Percentiles rank a stretch among this genome's conserved stretches.
phyloP scores from a whole-genome alignment of 1,140 invertebrate species.

The Procambarus clarkii region DNA sequence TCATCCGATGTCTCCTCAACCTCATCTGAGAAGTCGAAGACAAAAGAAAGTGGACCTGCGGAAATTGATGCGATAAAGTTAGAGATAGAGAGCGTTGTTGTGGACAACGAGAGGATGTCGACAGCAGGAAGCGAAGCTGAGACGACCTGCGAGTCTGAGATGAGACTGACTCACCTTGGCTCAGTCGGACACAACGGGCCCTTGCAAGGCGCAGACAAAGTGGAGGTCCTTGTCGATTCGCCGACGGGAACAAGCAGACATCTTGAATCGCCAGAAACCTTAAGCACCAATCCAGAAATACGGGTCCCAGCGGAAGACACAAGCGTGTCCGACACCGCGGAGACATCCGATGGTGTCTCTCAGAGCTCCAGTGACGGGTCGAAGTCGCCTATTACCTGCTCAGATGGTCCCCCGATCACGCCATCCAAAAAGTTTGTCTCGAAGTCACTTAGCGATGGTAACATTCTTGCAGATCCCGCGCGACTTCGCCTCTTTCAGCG shows the following conservation, averaged over 20 bases:
- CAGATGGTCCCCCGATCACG: background rate
- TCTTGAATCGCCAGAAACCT: background rate
- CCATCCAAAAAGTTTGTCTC: constrained; percentile 31
- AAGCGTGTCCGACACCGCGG: background rate
- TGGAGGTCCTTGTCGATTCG: background rate
- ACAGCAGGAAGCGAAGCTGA: background rate
- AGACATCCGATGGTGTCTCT: background rate
- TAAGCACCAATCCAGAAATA: constrained; percentile 20
- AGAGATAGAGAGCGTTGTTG: background rate
- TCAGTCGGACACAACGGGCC: background rate
- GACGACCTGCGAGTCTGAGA: background rate
- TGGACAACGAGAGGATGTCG: background rate
- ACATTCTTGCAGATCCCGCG: background rate
- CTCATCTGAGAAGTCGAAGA: constrained; percentile 8
- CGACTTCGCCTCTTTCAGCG: constrained; percentile 17
- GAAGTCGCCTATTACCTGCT: background rate
- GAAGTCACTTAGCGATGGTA: constrained; percentile 39
- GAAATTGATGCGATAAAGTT: constrained; percentile 7
- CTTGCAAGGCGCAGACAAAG: background rate
- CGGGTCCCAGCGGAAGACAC: background rate
- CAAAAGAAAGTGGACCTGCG: background rate
- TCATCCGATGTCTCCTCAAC: background rate
- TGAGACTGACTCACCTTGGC: too few species aligned
- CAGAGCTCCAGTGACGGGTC: background rate
- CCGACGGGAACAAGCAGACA: background rate